Conservation (phyloP, 2,113 vertebrate species). For the Zosterops hypoxanthus region DNA sequence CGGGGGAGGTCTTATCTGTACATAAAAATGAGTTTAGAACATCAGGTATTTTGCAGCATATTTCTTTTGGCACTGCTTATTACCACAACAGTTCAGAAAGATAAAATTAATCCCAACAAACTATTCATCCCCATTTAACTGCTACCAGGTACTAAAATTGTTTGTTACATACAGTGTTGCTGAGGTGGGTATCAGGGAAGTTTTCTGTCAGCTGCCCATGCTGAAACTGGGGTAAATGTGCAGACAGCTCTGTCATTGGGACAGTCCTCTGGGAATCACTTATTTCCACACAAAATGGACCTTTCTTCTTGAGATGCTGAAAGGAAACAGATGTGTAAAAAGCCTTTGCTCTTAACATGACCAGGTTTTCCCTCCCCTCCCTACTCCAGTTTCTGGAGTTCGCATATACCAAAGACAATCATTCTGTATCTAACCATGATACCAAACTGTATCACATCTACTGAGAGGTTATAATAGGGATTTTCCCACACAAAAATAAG, state of each 20-base stretch:
- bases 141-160: neutral
- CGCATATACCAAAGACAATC: constrained; percentile 15
- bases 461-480: neutral
- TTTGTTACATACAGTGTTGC: constrained; percentile 72
- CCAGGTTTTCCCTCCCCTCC: neutral
- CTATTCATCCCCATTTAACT: neutral
- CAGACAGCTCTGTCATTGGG: constrained; percentile 82
- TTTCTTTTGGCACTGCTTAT: neutral
- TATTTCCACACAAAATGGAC: constrained; percentile 26
- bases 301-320: constrained; percentile 57
- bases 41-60: neutral
- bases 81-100: neutral
- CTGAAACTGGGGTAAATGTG: constrained; percentile 81
- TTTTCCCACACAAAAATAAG: constrained; percentile 32
- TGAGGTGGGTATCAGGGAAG: constrained; percentile 75
- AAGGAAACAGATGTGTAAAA: constrained; percentile 64
- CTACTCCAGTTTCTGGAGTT: neutral
- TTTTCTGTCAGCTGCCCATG: constrained; percentile 82
- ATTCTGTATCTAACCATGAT: neutral
- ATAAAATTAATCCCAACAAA: neutral
- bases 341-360: neutral
- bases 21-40: neutral
- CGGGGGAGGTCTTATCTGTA: neutral
- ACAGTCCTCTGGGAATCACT: constrained; percentile 52
- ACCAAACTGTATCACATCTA: neutral